These are phyloP conservation scores for Mamestra brassicae DNA, from an alignment of 2,888 invertebrate species.

Conservation along the genomic window DNA sequence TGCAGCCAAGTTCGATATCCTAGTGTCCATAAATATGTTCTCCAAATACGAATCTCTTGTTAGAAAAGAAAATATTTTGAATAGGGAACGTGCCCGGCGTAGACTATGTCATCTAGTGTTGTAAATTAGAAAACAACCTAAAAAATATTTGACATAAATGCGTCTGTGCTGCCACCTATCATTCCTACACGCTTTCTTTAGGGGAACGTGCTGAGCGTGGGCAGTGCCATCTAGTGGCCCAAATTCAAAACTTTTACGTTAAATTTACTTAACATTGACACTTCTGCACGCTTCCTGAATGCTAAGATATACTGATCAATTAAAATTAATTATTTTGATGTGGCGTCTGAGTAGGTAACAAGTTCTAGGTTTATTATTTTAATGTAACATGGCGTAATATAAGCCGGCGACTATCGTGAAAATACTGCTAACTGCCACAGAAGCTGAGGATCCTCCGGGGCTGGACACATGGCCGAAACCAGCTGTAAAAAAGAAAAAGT, in stretches of 20 bases:
- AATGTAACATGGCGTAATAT: constrained; percentile 41
- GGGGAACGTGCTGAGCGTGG: too few species aligned
- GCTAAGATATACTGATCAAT: background rate
- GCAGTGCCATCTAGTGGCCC: too few species aligned
- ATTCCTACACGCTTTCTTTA: too few species aligned
- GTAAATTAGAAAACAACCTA: background rate
- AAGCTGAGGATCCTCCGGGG: background rate
- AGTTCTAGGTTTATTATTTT: background rate
- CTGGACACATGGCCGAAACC: background rate
- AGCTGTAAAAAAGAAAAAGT: constrained; percentile 15
- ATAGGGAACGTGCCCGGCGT: too few species aligned
- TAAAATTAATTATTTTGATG: background rate
- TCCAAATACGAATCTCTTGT: background rate
- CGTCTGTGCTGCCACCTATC: too few species aligned
- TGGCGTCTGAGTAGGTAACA: background rate
- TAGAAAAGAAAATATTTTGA: background rate
- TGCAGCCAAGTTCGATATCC: background rate
- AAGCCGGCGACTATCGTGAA: constrained; percentile 39
- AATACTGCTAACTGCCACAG: constrained; percentile 41
- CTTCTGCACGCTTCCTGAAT: too few species aligned
- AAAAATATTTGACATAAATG: too few species aligned
- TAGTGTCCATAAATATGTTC: too few species aligned
- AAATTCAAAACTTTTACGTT: too few species aligned
- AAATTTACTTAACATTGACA: too few species aligned
- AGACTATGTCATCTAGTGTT: background rate